Evolutionary conservation across 2,113 vertebrate genomes (phyloP), one percentile per base, ranked within the genome.

Genomic region (Antechinus stuartii): DNA sequence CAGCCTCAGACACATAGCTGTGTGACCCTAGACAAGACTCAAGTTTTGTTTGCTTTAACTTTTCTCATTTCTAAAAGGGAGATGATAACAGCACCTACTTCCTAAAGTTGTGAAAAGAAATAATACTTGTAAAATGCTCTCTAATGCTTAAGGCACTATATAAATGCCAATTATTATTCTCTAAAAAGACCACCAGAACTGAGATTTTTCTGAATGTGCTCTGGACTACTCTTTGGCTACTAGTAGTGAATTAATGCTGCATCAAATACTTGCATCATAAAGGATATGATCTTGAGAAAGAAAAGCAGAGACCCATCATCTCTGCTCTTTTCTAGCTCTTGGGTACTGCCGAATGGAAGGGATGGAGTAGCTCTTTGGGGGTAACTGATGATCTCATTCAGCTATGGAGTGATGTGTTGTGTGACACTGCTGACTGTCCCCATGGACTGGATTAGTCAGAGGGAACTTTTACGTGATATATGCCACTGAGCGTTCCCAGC

Each of bases 361-460:
- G 96, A 94, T 94, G 97, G 97, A 95, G 91, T 93, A 92, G 50
- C 90, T 90, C 1, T 97, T 98, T 96, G 96, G 94, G 3, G 3
- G 68, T 95, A 97, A 97, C 95, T 97, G 97, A 96, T 96, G 96
- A 94, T 92, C 96, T 96, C 93, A 96, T 96, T 92, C 92, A 68
- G 26, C 91, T 92, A 90, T 91, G 30, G 93, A 97, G 95, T 91
- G 96, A 97, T 97, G 92, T 92, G 55, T 84, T 84, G 92, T 95
- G 96, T 96, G 97, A 91, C 92, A 76, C 92, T 42, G 95, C 53
- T 47, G 90, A 94, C 90, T 95, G 84, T 93, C 96, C 98, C 95
- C 49, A 93, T 8, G 95, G 97, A 94, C 94, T 96, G 95, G 94
- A 94, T 98, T 97, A 97, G 97, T 98, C 97, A 96, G 96, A 53